Evolutionary conservation across 2,113 vertebrate species (phyloP).

Genomic region (Microcebus griseorufus): DNA sequence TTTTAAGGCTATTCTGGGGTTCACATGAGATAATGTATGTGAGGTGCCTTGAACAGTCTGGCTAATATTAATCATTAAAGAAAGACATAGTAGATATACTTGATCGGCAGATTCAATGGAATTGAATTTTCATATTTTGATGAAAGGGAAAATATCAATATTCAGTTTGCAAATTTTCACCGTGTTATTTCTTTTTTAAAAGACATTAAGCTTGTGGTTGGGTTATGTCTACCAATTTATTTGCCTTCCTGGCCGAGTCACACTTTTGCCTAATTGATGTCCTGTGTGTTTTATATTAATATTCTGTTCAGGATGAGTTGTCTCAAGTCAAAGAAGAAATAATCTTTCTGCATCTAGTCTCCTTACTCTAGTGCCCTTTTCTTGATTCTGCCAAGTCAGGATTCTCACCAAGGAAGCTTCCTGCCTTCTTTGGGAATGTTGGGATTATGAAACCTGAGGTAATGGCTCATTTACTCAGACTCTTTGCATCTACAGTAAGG

Average conservation of each 20-base stretch:
- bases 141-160: conserved; percentile 1
- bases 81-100: background rate
- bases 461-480: background rate
- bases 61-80: background rate
- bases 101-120: background rate
- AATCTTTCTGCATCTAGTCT: background rate
- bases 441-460: background rate
- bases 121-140: conserved; percentile 15
- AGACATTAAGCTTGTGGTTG: background rate
- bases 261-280: conserved; percentile 44
- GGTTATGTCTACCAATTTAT: conserved; percentile 5
- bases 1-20: background rate
- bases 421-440: background rate
- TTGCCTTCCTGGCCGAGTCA: conserved; percentile 38
- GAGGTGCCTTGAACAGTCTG: background rate
- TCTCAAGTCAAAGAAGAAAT: conserved; percentile 23
- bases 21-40: background rate
- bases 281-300: conserved; percentile 48
- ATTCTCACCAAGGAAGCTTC: background rate
- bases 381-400: background rate
- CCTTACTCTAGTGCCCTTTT: background rate
- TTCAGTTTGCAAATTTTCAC: background rate
- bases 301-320: background rate
- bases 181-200: background rate
- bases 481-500: background rate